Percentiles rank a stretch among this genome's conserved stretches.
These are phyloP conservation scores for Drosophila borealis DNA, from an alignment of 2,888 invertebrate species.

Conservation along the genomic window DNA sequence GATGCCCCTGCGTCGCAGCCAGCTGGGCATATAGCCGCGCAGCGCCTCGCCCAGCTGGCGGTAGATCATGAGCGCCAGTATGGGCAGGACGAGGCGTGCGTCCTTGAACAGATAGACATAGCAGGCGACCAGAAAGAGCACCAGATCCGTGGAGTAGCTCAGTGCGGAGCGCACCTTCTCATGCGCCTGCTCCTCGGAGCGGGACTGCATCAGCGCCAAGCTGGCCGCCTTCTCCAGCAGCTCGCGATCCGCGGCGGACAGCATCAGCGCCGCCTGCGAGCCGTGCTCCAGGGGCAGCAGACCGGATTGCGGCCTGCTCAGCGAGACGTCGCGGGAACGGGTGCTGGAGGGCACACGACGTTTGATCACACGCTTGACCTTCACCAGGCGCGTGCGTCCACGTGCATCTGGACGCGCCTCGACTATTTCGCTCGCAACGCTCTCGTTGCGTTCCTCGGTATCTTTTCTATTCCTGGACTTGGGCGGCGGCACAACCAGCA, in stretches of 20 bases:
- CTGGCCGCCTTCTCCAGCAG: conserved; percentile 60
- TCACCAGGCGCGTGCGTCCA: conserved; percentile 82
- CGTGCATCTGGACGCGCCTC: conserved; percentile 82
- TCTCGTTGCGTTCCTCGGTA: conserved; percentile 54
- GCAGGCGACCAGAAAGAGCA: conserved; percentile 90
- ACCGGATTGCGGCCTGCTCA: conserved; percentile 59
- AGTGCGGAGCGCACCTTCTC: conserved; percentile 89
- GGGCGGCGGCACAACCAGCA: conserved; percentile 54
- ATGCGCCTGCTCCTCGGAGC: conserved; percentile 86
- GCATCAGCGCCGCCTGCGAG: conserved; percentile 49
- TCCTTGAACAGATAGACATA: conserved; percentile 93
- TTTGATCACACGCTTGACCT: conserved; percentile 82
- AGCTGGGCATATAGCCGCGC: conserved; percentile 86
- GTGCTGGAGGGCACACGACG: conserved; percentile 82
- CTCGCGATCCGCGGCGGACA: conserved; percentile 55
- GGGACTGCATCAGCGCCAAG: conserved; percentile 81
- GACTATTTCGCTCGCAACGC: conserved; percentile 74
- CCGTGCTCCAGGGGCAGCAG: conserved; percentile 20
- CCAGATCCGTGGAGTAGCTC: conserved; percentile 91
- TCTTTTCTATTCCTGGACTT: conserved; percentile 43
- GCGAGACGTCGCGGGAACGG: conserved; percentile 82
- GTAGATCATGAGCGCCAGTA: conserved; percentile 91
- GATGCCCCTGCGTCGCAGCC: conserved; percentile 85
- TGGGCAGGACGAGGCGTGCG: conserved; percentile 92
- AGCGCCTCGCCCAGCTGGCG: conserved; percentile 90